Conservation (phyloP, 1,140 invertebrate species). For the Lucilia cuprina region DNA sequence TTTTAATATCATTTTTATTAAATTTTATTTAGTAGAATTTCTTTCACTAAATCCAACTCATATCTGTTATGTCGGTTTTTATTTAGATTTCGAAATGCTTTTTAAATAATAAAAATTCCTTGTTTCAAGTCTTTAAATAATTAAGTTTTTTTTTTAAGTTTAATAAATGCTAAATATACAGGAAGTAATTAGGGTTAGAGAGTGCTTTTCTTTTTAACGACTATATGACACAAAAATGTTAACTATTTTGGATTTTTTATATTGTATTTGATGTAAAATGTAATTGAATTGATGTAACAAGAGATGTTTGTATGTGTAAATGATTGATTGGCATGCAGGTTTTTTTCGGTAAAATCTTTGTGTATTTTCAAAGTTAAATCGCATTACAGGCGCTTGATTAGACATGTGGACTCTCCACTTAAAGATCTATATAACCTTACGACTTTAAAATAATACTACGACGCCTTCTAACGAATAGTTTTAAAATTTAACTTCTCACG, state of each 20-base stretch:
- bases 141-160: neutral
- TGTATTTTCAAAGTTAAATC: neutral
- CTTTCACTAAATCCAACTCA: neutral
- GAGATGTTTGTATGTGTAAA: neutral
- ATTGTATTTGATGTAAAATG: neutral
- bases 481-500: no score
- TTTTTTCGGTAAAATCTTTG: neutral
- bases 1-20: neutral
- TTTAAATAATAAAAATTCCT: neutral
- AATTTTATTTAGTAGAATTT: neutral
- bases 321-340: neutral
- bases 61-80: no score
- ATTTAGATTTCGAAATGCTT: neutral
- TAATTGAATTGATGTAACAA: neutral
- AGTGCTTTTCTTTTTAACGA: neutral
- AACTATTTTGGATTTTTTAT: neutral
- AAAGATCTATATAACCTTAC: no score
- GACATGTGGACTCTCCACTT: no score
- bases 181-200: neutral
- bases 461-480: no score
- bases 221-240: neutral
- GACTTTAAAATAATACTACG: no score
- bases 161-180: slow-evolving; percentile 14
- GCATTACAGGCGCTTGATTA: no score
- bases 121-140: neutral